A percentile compares a stretch with the other conserved stretches of the same genome.
phyloP scores from a whole-genome alignment of 2,797 vertebrate species.

The Aldrovandia affinis region DNA sequence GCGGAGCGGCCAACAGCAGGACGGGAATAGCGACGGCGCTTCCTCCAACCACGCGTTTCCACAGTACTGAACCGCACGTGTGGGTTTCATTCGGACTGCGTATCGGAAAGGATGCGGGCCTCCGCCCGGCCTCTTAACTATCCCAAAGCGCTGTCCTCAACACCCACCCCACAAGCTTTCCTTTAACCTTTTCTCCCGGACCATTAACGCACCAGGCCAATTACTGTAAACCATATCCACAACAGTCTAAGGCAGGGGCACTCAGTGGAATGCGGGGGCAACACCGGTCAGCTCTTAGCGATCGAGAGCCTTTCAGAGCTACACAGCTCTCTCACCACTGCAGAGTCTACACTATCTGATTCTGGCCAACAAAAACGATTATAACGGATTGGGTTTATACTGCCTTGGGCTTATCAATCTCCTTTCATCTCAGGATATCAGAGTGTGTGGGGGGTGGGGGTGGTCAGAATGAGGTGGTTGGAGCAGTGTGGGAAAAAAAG shows the following conservation, averaged over 20 bases:
- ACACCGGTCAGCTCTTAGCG: neutral
- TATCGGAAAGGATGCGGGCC: neutral
- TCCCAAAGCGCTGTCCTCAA: too few relatives aligned
- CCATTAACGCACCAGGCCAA: neutral
- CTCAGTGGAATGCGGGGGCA: neutral
- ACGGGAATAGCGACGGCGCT: constrained; percentile 23
- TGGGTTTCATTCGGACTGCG: neutral
- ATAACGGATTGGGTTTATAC: too few relatives aligned
- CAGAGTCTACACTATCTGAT: too few relatives aligned
- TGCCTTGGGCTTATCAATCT: neutral
- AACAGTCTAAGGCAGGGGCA: neutral
- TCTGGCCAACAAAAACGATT: too few relatives aligned
- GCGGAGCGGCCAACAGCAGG: neutral
- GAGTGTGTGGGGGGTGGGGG: neutral
- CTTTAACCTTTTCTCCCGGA: neutral
- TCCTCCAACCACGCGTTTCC: neutral
- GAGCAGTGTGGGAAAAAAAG: neutral
- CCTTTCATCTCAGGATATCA: neutral
- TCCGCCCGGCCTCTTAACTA: neutral
- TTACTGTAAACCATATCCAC: neutral
- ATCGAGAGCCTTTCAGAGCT: neutral
- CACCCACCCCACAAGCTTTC: neutral
- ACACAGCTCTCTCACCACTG: neutral
- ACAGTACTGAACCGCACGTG: neutral
- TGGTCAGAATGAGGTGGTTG: neutral